Conservation (phyloP, 1,140 invertebrate genomes). For the Meloidogyne exigua region DNA sequence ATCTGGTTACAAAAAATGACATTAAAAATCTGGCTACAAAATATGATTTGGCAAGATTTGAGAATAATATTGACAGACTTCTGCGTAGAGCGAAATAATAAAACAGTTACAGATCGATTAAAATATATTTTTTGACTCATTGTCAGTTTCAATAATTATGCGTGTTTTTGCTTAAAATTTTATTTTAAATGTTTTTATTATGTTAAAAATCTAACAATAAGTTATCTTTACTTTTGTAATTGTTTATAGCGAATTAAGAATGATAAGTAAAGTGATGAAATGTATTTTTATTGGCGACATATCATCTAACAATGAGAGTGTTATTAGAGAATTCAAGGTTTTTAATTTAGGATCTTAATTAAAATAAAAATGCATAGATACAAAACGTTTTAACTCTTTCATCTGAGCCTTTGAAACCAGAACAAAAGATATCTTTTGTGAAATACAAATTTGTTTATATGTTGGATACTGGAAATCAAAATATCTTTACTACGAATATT, state of each 20-base stretch:
- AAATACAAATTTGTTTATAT: constrained; percentile 50
- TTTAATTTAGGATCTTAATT: neutral
- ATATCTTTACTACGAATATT: neutral
- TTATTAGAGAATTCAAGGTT: neutral
- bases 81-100: no score
- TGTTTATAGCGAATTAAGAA: neutral
- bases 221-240: no score
- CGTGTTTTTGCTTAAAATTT: no score
- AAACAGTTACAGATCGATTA: no score
- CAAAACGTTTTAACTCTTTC: constrained; percentile 49
- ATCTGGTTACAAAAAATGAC: no score
- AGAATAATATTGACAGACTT: no score
- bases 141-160: no score
- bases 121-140: no score
- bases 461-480: constrained; percentile 42
- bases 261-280: neutral
- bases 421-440: constrained; percentile 29
- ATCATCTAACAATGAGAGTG: neutral
- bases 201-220: no score
- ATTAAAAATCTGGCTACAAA: no score
- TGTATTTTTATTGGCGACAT: neutral
- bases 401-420: constrained; percentile 31
- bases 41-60: no score
- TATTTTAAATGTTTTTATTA: no score
- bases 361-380: constrained; percentile 34